Base-by-base conservation (phyloP, 1,140 invertebrate species). In the Microvelia longipes region DNA sequence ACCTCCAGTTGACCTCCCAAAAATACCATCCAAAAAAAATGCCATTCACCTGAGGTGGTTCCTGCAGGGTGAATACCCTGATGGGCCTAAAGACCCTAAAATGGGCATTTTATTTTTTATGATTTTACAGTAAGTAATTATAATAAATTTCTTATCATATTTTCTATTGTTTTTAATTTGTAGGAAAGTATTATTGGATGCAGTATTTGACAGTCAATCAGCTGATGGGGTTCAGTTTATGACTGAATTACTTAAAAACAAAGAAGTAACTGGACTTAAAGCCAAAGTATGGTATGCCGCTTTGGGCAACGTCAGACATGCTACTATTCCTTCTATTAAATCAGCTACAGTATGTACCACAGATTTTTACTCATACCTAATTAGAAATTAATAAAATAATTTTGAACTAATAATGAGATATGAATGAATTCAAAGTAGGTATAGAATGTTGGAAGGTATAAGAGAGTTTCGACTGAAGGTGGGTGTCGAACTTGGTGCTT, bases 151-250 rank as follows among this genome's bases (percentile, higher is more conserved):
- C 24, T 24, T 24, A 64, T 14, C 24, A 26, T 24, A 26, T 64
- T 64, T 5, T 14, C 5, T 13, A 13, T 15, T 68, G 50, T 2
- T n/a, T 69, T 70, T 70, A 35, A 72, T 78, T 2, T 80, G 78
- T 2, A 83, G 85, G 68, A 87, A 87, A 73, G 82, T 91, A 0
- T 86, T 91, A 72, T 77, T 92, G 1, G 90, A 93, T 75, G 90
- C 85, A 64, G 78, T 96, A 0, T 87, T 91, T 67, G 84, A 87
- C 69, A 83, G 90, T 0, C 89, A 87, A 69, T 93, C 86, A 25
- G 87, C 87, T 1, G 87, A 89, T 66, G 85, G 89, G 11, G 84
- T 93, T 19, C 86, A 88, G 73, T 86, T 89, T 0, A 84, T 87
- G n/a, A 82, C 87, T 1, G 83, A 90, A 68, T 77, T 94, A 24